Conservation (phyloP, 2,888 invertebrate species). For the Andrena trimmerana region DNA sequence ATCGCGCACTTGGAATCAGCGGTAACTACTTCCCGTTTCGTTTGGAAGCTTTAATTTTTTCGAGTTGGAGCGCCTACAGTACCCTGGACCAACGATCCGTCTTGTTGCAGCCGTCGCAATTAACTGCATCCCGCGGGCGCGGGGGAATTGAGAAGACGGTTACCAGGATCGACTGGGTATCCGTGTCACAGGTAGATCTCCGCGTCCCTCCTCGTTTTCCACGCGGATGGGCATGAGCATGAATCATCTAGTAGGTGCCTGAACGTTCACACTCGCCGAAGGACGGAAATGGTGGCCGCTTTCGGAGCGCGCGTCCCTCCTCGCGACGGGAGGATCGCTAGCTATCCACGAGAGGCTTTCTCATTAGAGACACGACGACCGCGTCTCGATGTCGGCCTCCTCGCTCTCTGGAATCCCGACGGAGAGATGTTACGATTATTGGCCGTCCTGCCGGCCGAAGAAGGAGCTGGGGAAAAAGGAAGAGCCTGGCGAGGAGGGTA, state of each 20-base stretch:
- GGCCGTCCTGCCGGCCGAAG: slow-evolving; percentile 50
- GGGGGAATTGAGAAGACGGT: background rate
- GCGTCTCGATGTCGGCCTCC: slow-evolving; percentile 34
- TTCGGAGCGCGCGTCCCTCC: slow-evolving; percentile 20
- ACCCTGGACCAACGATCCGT: background rate
- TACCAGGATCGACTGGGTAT: slow-evolving; percentile 2
- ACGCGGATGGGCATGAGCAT: slow-evolving; percentile 63
- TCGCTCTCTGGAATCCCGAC: slow-evolving; percentile 71
- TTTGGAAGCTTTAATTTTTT: background rate
- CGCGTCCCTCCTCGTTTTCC: slow-evolving; percentile 65
- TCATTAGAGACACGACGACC: slow-evolving; percentile 63
- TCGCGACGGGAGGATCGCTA: slow-evolving; percentile 43
- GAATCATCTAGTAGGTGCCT: slow-evolving; percentile 72
- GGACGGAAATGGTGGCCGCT: slow-evolving; percentile 61
- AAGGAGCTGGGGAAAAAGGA: slow-evolving; percentile 28
- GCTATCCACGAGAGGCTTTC: slow-evolving; percentile 54
- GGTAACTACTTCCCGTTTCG: slow-evolving; percentile 12
- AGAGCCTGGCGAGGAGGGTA: slow-evolving; percentile 21
- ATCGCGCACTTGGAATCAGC: background rate
- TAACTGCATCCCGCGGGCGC: background rate
- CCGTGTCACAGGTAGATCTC: slow-evolving; percentile 40
- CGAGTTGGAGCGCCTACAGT: background rate
- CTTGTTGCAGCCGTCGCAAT: slow-evolving; percentile 18
- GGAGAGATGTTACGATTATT: slow-evolving; percentile 78
- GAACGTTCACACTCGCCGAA: slow-evolving; percentile 64